Conservation (phyloP, 2,888 invertebrate species). For the Dyspetes luteomarginatus region DNA sequence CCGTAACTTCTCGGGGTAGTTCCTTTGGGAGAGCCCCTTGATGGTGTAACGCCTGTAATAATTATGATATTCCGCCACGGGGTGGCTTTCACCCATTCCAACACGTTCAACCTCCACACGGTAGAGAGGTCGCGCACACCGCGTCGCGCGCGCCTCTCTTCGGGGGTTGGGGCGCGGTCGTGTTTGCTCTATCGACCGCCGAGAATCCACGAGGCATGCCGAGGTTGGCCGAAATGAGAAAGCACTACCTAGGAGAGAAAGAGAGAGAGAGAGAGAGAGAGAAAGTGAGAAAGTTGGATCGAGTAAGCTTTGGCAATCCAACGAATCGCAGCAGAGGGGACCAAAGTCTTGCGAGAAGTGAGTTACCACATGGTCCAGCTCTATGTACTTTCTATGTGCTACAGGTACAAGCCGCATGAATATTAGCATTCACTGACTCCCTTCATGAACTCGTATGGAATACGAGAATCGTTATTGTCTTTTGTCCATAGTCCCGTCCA, state of each 20-base stretch:
- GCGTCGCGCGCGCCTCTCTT: slow-evolving; percentile 65
- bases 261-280: slow-evolving; percentile 49
- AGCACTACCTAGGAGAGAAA: slow-evolving; percentile 53
- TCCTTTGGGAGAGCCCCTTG: slow-evolving; percentile 67
- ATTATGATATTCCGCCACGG: slow-evolving; percentile 79
- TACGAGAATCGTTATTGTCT: not conserved
- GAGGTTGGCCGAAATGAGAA: slow-evolving; percentile 77
- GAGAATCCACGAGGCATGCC: slow-evolving; percentile 80
- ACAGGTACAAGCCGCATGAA: not conserved
- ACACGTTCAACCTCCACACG: slow-evolving; percentile 7
- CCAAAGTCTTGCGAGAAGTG: slow-evolving; percentile 19
- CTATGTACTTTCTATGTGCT: not conserved
- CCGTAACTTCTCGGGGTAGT: slow-evolving; percentile 67
- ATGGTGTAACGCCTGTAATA: slow-evolving; percentile 77
- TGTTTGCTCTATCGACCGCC: slow-evolving; percentile 84
- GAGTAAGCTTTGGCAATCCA: slow-evolving; percentile 33
- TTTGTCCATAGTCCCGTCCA: not conserved
- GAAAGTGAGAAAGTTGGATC: slow-evolving; percentile 35
- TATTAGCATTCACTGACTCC: not conserved
- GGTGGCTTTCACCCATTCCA: slow-evolving; percentile 67
- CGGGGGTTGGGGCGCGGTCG: slow-evolving; percentile 83
- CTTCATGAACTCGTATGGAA: not conserved
- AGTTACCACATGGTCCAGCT: slow-evolving; percentile 23
- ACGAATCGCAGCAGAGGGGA: slow-evolving; percentile 8
- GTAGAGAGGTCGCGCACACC: slow-evolving; percentile 4